Percentiles rank a stretch among this genome's conserved stretches.
Conservation (phyloP, 1,140 invertebrate species). For the Drosophila navojoa region DNA sequence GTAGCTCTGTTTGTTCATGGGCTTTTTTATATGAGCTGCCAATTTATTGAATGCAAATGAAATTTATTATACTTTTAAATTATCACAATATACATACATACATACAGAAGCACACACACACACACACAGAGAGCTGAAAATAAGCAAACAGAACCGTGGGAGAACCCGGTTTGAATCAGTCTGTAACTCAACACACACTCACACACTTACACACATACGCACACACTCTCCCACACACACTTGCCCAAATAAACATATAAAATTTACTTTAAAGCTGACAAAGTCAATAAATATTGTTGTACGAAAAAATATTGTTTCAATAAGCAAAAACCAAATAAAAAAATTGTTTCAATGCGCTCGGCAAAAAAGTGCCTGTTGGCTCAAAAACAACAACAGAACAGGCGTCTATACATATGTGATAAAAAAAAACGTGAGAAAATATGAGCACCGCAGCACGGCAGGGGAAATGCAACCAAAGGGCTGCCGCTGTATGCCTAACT, state of each 20-base stretch:
- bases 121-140: slow-evolving; percentile 1
- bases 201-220: not conserved
- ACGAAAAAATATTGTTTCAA: slow-evolving; percentile 79
- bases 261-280: slow-evolving; percentile 83
- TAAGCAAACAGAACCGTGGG: slow-evolving; percentile 9
- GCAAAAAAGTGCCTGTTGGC: slow-evolving; percentile 48
- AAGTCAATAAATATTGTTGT: slow-evolving; percentile 78
- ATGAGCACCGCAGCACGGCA: not conserved
- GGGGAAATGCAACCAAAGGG: not conserved
- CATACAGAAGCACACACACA: not conserved
- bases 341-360: slow-evolving; percentile 44
- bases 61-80: slow-evolving; percentile 71
- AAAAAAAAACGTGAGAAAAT: slow-evolving; percentile 44
- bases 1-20: not conserved
- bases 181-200: slow-evolving; percentile 31
- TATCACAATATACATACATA: slow-evolving; percentile 50
- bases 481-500: not conserved
- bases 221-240: slow-evolving; percentile 36
- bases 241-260: slow-evolving; percentile 76
- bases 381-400: slow-evolving; percentile 42
- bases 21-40: slow-evolving; percentile 20
- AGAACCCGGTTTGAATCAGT: slow-evolving; percentile 14
- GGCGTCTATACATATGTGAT: slow-evolving; percentile 17
- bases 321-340: slow-evolving; percentile 66
- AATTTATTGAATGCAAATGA: slow-evolving; percentile 54